Evolutionary conservation across 2,113 vertebrate species (phyloP), one percentile per base, ranked within the genome.

Genomic region (Chloroceryle aenea): DNA sequence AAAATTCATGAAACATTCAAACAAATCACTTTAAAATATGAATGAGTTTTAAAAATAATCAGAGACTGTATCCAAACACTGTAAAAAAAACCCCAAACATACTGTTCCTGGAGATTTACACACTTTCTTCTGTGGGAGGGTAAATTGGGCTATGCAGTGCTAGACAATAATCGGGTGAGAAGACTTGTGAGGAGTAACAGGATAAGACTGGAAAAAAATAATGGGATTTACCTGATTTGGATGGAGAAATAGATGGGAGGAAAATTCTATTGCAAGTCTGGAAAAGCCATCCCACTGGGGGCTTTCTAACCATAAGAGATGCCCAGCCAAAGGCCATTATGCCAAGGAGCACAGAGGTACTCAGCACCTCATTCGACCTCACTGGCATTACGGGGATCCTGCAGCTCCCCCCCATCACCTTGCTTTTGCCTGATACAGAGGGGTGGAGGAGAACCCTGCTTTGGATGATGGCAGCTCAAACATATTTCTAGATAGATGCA

Each of bases 1-100:
- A 81, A 75, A 91, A 78, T 34, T 53, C 50, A 75, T 68, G 17
- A 90, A 86, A 71, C 6, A 29, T 71, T 87, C 73, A 58, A 67
- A 50, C 38, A 87, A 80, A 74, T 40, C 0, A 63, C 55, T 88
- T 56, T 20, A 34, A 90, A 90, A 78, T 61, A 88, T 3, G 10
- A 71, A 30, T 76, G 22, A 72, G 19, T 10, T 67, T 85, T 77
- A 29, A 74, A 81, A 85, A 50, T 52, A 62, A 73, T 63, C 55
- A 74, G 23, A 74, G 12, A 4, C 21, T 59, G 3, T 18, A 55
- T 34, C 7, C 14, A 81, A 80, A 85, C 15, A 76, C 19, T 12
- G 17, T 52, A 12, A 9, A 9, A 10, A 9, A 27, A 2, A 42
- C 29, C 17, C 11, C 14, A 89, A 91, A 66, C 8, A 34, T 1